Evolutionary conservation across 2,113 vertebrate genomes (phyloP).

Genomic region (Lepidothrix coronata): DNA sequence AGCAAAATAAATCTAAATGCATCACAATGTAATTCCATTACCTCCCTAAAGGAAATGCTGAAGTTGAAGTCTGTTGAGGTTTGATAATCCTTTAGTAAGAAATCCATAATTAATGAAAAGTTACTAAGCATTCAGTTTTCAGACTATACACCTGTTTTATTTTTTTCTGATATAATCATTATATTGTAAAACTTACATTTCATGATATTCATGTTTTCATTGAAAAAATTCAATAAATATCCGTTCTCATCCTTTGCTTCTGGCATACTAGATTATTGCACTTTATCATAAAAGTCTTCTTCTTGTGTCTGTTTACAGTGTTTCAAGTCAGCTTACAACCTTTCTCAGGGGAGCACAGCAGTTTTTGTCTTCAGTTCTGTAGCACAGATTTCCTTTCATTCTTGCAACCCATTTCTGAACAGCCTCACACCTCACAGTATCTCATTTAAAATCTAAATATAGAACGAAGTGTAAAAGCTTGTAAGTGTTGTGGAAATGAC

Average conservation of each 20-base stretch:
- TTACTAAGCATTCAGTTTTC: neutral
- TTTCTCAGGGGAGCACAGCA: neutral
- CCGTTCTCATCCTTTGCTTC: neutral
- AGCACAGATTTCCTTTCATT: neutral
- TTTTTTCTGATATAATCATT: neutral
- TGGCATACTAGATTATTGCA: neutral
- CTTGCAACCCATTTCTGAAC: neutral
- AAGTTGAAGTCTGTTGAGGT: neutral
- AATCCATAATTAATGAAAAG: neutral
- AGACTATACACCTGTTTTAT: neutral
- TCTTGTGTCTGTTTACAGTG: neutral
- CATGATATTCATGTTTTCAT: neutral
- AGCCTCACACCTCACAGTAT: neutral
- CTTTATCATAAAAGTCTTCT: neutral
- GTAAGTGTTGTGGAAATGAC: neutral
- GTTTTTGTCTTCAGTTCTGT: neutral
- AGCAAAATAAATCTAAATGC: neutral
- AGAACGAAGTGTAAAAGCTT: neutral
- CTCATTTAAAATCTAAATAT: neutral
- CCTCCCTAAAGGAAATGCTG: neutral
- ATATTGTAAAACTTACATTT: neutral
- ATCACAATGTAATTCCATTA: neutral
- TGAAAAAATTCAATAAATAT: neutral
- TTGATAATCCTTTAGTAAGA: neutral
- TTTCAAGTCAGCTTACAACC: neutral